phyloP scores from a whole-genome alignment of 1,140 invertebrate species.

The Anadara kagoshimensis region DNA sequence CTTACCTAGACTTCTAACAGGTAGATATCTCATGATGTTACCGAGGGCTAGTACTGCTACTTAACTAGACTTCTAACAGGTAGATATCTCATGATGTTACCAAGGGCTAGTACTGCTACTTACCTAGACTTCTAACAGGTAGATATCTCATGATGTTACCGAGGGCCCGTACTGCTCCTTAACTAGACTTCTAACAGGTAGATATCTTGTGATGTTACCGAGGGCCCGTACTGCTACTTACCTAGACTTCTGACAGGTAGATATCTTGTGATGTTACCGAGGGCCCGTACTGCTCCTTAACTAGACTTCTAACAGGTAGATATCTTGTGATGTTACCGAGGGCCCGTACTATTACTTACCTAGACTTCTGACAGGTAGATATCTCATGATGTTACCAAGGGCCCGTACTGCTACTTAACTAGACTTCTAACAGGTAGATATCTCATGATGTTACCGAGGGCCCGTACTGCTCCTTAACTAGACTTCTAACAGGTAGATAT shows the following conservation, averaged over 20 bases:
- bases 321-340: conserved; percentile 86
- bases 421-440: conserved; percentile 78
- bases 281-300: conserved; percentile 81
- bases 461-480: conserved; percentile 80
- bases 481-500: conserved; percentile 77
- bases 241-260: conserved; percentile 77
- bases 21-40: conserved; percentile 83
- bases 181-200: conserved; percentile 76
- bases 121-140: conserved; percentile 75
- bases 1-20: conserved; percentile 75
- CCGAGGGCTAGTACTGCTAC: conserved; percentile 85
- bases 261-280: conserved; percentile 86
- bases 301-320: conserved; percentile 76
- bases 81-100: conserved; percentile 84
- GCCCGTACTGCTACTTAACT: conserved; percentile 81
- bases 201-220: conserved; percentile 84
- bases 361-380: conserved; percentile 78
- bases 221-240: conserved; percentile 82
- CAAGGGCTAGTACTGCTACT: conserved; percentile 84
- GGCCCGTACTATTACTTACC: conserved; percentile 80
- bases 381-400: conserved; percentile 85
- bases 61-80: conserved; percentile 76
- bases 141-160: conserved; percentile 85
- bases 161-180: conserved; percentile 82
- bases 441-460: conserved; percentile 85